Evolutionary conservation across 2,797 vertebrate species (phyloP).

Genomic region (Sebastes diploproa): DNA sequence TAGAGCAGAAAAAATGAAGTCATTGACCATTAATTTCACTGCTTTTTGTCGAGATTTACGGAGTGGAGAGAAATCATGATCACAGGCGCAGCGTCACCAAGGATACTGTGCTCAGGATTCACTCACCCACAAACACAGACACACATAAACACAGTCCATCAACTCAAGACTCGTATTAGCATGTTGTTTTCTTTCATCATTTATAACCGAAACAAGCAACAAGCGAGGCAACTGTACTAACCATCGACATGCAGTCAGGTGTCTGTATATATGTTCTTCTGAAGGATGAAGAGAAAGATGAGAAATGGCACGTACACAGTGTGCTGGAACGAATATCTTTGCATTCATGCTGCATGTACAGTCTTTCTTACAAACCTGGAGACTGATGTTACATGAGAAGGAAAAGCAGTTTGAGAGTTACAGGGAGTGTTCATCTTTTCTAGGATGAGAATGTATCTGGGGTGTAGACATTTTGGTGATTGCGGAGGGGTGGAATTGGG

Average conservation of each 20-base stretch:
- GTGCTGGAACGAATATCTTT: neutral
- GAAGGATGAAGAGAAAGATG: neutral
- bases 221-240: neutral
- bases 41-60: constrained; percentile 65
- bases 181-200: neutral
- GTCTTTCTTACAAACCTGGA: neutral
- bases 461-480: constrained; percentile 43
- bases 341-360: neutral
- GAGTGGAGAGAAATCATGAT: constrained; percentile 55
- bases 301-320: neutral
- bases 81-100: constrained; percentile 37
- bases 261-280: neutral
- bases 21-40: constrained; percentile 67
- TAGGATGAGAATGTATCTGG: constrained; percentile 21
- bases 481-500: constrained; percentile 15
- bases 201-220: neutral
- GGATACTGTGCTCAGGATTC: constrained; percentile 32
- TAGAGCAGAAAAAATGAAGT: constrained; percentile 29
- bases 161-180: no score
- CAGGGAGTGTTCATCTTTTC: constrained; percentile 19
- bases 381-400: neutral
- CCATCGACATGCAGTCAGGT: neutral
- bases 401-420: neutral
- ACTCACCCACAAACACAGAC: neutral
- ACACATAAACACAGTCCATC: neutral